Evolutionary conservation across 30 jellyfish, hydroid and myxozoan genomes (phyloP).

Genomic region (Rhopilema esculentum): DNA sequence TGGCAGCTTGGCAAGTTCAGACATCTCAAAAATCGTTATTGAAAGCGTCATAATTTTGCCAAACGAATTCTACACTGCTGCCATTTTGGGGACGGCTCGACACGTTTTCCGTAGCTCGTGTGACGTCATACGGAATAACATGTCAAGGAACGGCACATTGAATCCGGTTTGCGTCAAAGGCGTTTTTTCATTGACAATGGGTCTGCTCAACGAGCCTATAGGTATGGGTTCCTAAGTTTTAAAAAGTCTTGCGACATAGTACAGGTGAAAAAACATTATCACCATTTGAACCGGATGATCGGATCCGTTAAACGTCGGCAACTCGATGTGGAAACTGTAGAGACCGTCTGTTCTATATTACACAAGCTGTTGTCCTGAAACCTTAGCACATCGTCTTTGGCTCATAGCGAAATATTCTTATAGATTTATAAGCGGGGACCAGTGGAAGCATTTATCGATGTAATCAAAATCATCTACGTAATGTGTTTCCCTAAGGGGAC

Average conservation of each 20-base stretch:
- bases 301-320: too few relatives aligned
- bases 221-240: constrained; percentile 42
- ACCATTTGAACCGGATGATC: too few relatives aligned
- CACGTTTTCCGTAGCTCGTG: constrained; percentile 43
- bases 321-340: too few relatives aligned
- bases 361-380: too few relatives aligned
- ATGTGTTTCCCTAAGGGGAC: too few relatives aligned
- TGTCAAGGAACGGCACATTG: constrained; percentile 24
- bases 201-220: constrained; percentile 65
- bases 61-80: constrained; percentile 66
- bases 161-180: constrained; percentile 67
- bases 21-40: constrained; percentile 8
- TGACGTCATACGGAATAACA: constrained; percentile 53
- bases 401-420: too few relatives aligned
- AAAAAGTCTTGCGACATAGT: neutral
- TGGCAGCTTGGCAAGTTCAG: constrained; percentile 9
- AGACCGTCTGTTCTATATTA: too few relatives aligned
- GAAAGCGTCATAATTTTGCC: constrained; percentile 67
- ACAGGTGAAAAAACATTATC: too few relatives aligned
- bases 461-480: too few relatives aligned
- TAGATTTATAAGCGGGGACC: too few relatives aligned
- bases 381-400: too few relatives aligned
- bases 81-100: constrained; percentile 55
- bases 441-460: too few relatives aligned
- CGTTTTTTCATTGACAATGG: constrained; percentile 77